Evolutionary conservation across 2,113 vertebrate species (phyloP), one percentile per base, ranked within the genome.

Genomic region (Todiramphus saurophagus): DNA sequence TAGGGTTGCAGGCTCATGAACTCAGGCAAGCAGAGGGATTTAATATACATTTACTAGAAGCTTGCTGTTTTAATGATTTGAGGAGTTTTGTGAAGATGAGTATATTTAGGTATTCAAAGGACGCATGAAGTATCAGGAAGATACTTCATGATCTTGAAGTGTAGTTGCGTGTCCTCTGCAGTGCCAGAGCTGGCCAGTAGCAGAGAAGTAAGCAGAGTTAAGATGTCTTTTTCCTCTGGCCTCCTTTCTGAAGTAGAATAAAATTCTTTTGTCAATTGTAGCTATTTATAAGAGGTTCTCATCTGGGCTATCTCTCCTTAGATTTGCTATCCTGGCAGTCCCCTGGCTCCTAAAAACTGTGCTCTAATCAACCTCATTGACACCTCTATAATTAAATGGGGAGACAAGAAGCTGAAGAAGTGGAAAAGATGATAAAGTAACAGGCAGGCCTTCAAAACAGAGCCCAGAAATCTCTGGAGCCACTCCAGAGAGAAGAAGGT

Each of bases 361-460:
- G 35, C 39, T 92, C 83, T 96, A 95, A 96, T 96, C 95, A 96
- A 95, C 95, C 93, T 95, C 89, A 56, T 64, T 96, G 96, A 92
- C 95, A 95, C 73, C 56, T 96, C 69, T 91, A 75, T 96, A 94
- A 96, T 97, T 97, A 96, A 96, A 90, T 60, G 30, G 77, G 73
- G 91, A 96, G 77, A 81, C 14, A 75, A 48, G 43, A 96, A 48
- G 60, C 87, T 91, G 81, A 84, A 87, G 41, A 81, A 91, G 48
- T 81, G 43, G 18, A 33, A 92, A 96, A 93, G 39, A 90, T 75
- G 68, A 77, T 75, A 41, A 92, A 86, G 75, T 91, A 85, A 70
- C 33, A 83, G 81, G 16, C 20, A 86, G 56, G 30, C 20, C 18
- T 92, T 88, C 73, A 89, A 72, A 94, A 83, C 11, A 67, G 75